These are phyloP conservation scores for Phylloscopus whistleri DNA, from an alignment of 2,113 vertebrate genomes.

Conservation along the genomic window DNA sequence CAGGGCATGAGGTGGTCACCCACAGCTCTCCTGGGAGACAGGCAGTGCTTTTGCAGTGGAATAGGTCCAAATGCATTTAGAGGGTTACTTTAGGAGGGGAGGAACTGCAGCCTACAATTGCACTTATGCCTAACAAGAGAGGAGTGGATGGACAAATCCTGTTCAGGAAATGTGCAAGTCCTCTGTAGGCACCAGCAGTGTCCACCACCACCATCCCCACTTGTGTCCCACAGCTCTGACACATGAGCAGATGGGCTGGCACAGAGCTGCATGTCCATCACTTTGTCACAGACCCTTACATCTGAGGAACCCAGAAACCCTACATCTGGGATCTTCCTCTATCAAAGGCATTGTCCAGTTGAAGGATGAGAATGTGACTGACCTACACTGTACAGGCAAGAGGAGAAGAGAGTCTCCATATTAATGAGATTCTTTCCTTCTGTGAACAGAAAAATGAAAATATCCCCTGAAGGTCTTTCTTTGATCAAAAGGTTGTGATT, in stretches of 20 bases:
- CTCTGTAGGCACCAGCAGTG: not conserved
- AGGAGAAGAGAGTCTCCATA: not conserved
- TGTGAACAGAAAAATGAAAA: not conserved
- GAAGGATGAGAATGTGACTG: not conserved
- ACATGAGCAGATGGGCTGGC: not conserved
- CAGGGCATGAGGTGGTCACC: not conserved
- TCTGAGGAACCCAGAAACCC: not conserved
- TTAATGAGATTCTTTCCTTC: not conserved
- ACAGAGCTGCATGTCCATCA: rapidly evolving
- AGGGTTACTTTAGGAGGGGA: not conserved
- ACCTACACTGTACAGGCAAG: not conserved
- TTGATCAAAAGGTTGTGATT: not conserved
- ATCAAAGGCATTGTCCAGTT: not conserved
- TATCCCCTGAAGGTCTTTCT: not conserved
- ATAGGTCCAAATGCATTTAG: not conserved
- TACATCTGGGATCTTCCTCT: not conserved
- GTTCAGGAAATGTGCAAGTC: not conserved
- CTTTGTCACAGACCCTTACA: rapidly evolving
- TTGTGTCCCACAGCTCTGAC: rapidly evolving
- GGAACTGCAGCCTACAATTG: not conserved
- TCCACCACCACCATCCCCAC: not conserved
- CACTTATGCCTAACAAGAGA: not conserved
- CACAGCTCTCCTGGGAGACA: not conserved
- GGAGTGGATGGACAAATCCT: not conserved
- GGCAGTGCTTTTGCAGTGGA: not conserved